A percentile compares a stretch with the other conserved stretches of the same genome.
Evolutionary conservation across 2,113 vertebrate genomes (phyloP).

Genomic region (Cygnus buccinator): DNA sequence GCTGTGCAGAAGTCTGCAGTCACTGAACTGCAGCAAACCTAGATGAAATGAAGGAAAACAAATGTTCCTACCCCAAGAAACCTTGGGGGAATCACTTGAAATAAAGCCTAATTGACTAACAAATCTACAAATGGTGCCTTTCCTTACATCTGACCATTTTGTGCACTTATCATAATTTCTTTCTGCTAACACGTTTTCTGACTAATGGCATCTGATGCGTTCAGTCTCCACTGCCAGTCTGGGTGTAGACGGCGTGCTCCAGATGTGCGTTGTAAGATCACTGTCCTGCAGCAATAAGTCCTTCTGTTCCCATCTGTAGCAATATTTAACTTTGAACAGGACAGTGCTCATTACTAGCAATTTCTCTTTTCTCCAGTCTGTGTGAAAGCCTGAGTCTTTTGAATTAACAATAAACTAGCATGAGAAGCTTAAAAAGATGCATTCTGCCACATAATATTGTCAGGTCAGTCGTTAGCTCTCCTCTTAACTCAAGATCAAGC

Average conservation of each 20-base stretch:
- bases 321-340: conserved; percentile 13
- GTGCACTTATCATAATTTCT: conserved; percentile 17
- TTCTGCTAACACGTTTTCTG: conserved; percentile 13
- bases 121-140: conserved; percentile 56
- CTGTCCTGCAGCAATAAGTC: conserved; percentile 30
- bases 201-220: neutral
- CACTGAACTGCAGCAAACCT: neutral
- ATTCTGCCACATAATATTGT: neutral
- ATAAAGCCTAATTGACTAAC: conserved; percentile 57
- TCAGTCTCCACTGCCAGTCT: conserved; percentile 11
- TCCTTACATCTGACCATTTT: neutral
- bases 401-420: neutral
- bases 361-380: neutral
- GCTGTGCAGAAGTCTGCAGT: neutral
- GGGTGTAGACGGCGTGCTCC: neutral
- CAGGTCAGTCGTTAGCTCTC: neutral
- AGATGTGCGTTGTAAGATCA: conserved; percentile 14
- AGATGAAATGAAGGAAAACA: conserved; percentile 39
- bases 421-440: neutral
- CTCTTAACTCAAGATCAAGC: neutral
- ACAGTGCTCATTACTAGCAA: neutral
- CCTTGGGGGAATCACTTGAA: conserved; percentile 24
- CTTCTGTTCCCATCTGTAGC: conserved; percentile 55
- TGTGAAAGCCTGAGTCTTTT: neutral
- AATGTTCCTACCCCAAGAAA: conserved; percentile 47